phyloP scores from a whole-genome alignment of 1,140 invertebrate genomes.

The Formica exsecta region DNA sequence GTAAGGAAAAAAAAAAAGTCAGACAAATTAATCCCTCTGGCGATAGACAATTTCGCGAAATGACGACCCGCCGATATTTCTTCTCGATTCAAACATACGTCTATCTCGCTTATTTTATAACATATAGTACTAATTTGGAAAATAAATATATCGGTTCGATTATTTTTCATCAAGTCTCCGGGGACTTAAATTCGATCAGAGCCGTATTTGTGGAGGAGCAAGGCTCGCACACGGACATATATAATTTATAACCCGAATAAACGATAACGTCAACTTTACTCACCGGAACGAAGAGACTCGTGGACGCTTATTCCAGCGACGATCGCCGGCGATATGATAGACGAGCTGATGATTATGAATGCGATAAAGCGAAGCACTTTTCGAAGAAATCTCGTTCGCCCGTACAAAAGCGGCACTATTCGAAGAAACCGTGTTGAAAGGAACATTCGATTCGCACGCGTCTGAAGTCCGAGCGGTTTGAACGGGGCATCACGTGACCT shows the following conservation, averaged over 20 bases:
- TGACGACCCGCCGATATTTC: background rate
- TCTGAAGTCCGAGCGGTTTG: background rate
- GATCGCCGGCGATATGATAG: background rate
- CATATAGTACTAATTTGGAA: background rate
- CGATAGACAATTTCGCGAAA: background rate
- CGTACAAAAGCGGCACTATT: conserved; percentile 4
- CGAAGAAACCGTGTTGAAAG: background rate
- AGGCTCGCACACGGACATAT: too few species aligned
- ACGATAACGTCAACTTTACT: conserved; percentile 8
- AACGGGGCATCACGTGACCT: background rate
- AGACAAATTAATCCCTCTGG: background rate
- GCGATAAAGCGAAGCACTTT: conserved; percentile 11
- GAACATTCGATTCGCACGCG: background rate
- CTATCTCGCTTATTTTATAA: background rate
- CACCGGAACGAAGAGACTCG: background rate
- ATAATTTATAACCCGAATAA: background rate
- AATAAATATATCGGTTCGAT: background rate
- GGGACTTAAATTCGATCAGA: background rate
- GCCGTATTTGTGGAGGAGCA: background rate
- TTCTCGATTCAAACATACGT: background rate
- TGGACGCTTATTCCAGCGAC: background rate
- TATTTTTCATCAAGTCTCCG: background rate
- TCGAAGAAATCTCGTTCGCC: background rate
- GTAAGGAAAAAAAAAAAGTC: background rate
- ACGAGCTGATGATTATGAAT: conserved; percentile 2